Evolutionary conservation across 2,888 invertebrate genomes (phyloP), one percentile per base, ranked within the genome.

Genomic region (Sipha maydis): DNA sequence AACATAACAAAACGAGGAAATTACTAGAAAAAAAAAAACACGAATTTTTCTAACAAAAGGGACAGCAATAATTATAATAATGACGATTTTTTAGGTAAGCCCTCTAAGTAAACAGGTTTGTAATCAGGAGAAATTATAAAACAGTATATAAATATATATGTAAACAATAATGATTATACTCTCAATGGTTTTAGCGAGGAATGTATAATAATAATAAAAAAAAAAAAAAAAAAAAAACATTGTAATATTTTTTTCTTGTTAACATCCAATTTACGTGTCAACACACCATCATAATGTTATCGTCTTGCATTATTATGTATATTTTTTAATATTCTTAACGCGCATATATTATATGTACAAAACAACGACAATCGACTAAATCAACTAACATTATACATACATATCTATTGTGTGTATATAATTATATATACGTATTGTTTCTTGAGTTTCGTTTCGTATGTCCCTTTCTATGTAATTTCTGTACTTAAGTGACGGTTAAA

Each of bases 1-100:
- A 85, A 77, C 76, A 67, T 85, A 85, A 85, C 85, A 69, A 78
- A 85, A 69, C 9, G 9, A 77, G 67, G 67, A 73, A 41, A 76
- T 34, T 2, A 73, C 83, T 71, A 83, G 28, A 34, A 83, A 71
- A 71, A 25, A 71, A 71, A 34, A 34, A 34, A 34, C 34, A 34
- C 34, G 34, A 41, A 5, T 41, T 41, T 41, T 7, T 41, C 41
- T 41, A 41, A 41, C 41, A 41, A 79, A 61, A 69, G 28, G 31
- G 48, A 69, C 21, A 80, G 69, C 41, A 82, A 82, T 69, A 38
- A 80, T 80, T 38, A 80, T 80, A 34, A 11, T 61, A 79, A 25
- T 38, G 34, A 34, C 19, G 31, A 67, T n/a, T 28, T 28, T 69
- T 21, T 2, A 28, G 28, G 28, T 3, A 71, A 28, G 31, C 11